Conservation (phyloP, 2,797 vertebrate species). For the Lutjanus campechanus region DNA sequence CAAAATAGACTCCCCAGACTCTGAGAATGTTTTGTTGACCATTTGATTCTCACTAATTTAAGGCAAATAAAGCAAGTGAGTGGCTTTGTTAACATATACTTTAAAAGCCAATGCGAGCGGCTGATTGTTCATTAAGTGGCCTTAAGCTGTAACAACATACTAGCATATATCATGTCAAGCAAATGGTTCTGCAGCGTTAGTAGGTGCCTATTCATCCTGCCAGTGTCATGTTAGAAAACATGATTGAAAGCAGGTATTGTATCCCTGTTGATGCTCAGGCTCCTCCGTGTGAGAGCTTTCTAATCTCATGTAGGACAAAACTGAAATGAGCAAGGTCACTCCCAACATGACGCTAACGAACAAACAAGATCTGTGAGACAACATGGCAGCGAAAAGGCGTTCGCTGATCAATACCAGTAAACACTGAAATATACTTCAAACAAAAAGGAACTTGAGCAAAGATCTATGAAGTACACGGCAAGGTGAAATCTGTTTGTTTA, state of each 20-base stretch:
- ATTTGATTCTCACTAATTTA: constrained; percentile 25
- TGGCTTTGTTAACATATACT: constrained; percentile 6
- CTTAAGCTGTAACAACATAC: neutral
- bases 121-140: constrained; percentile 4
- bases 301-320: neutral
- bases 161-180: neutral
- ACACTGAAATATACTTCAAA: neutral
- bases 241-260: neutral
- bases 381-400: neutral
- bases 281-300: neutral
- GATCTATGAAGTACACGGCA: neutral
- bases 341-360: neutral
- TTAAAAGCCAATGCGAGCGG: neutral
- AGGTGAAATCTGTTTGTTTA: neutral
- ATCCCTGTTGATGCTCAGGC: neutral
- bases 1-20: neutral
- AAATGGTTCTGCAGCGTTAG: neutral
- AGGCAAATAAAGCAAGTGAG: constrained; percentile 18
- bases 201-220: no score
- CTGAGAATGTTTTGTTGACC: constrained; percentile 30
- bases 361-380: neutral
- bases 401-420: neutral
- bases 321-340: neutral
- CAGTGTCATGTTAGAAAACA: neutral
- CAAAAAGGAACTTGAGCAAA: neutral